phyloP scores from a whole-genome alignment of 1,140 invertebrate species.

The Solenopsis fugax region DNA sequence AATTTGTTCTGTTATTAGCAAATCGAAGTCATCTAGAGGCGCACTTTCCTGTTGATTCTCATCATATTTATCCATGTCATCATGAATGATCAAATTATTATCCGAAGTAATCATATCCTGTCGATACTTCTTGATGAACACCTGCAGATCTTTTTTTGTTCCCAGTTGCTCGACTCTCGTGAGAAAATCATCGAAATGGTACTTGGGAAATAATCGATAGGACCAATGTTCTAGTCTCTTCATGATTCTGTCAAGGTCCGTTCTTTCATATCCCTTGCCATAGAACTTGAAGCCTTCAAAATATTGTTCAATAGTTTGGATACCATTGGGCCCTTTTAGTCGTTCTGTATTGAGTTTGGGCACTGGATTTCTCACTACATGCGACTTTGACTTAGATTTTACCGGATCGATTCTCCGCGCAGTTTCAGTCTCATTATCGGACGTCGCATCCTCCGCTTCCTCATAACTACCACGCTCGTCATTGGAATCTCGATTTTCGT shows the following conservation, averaged over 20 bases:
- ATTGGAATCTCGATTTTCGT: constrained; percentile 75
- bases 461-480: constrained; percentile 35
- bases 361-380: constrained; percentile 89
- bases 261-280: constrained; percentile 94
- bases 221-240: constrained; percentile 96
- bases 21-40: constrained; percentile 86
- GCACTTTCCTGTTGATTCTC: constrained; percentile 76
- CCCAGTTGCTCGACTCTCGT: constrained; percentile 94
- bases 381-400: constrained; percentile 87
- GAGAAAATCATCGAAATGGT: constrained; percentile 94
- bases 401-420: constrained; percentile 71
- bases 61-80: constrained; percentile 72
- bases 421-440: constrained; percentile 59
- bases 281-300: constrained; percentile 94
- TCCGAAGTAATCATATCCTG: constrained; percentile 87
- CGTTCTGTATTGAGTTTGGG: constrained; percentile 91
- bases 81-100: constrained; percentile 72
- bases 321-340: constrained; percentile 92
- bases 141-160: constrained; percentile 89
- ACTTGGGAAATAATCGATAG: constrained; percentile 95
- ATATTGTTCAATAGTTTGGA: constrained; percentile 91
- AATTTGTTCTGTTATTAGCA: constrained; percentile 85
- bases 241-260: constrained; percentile 94
- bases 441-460: constrained; percentile 62
- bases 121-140: constrained; percentile 88